Conservation (phyloP, 1,140 invertebrate species). For the Drosophila rhopaloa region DNA sequence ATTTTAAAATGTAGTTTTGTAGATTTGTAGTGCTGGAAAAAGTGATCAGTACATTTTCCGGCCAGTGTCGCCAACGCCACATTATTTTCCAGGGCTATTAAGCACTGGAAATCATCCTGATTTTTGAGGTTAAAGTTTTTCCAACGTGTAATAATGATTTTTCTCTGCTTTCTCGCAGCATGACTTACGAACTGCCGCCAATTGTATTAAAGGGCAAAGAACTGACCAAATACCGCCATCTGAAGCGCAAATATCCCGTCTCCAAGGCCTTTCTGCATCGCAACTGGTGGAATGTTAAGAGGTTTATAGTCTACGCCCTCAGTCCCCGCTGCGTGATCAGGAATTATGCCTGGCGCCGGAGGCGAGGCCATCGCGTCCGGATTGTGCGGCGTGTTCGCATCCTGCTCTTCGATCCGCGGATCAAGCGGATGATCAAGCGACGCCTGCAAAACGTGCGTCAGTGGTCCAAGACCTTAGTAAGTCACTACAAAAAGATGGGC, state of each 20-base stretch:
- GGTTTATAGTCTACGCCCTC: constrained; percentile 68
- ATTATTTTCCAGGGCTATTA: background rate
- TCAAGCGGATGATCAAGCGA: constrained; percentile 60
- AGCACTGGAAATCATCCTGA: constrained; percentile 15
- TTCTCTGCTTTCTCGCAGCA: constrained; percentile 30
- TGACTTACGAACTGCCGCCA: constrained; percentile 56
- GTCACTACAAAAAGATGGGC: constrained; percentile 47
- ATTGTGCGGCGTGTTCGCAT: constrained; percentile 50
- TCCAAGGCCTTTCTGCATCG: constrained; percentile 50
- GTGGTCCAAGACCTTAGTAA: constrained; percentile 63
- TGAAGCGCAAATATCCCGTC: constrained; percentile 71
- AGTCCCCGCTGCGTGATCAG: constrained; percentile 56
- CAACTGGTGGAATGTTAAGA: constrained; percentile 69
- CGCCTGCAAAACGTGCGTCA: constrained; percentile 64
- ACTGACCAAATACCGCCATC: constrained; percentile 44
- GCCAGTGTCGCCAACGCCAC: constrained; percentile 35
- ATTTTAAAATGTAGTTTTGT: too few relatives aligned
- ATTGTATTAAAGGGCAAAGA: constrained; percentile 55
- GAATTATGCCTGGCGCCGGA: constrained; percentile 55
- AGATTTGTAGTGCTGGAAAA: background rate
- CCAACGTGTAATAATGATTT: background rate
- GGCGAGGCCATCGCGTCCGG: constrained; percentile 28
- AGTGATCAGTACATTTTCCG: constrained; percentile 9
- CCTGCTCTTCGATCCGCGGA: constrained; percentile 70
- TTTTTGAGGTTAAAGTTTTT: constrained; percentile 24